These are phyloP conservation scores for Tachina lurida DNA, from an alignment of 2,888 invertebrate species.

Conservation along the genomic window DNA sequence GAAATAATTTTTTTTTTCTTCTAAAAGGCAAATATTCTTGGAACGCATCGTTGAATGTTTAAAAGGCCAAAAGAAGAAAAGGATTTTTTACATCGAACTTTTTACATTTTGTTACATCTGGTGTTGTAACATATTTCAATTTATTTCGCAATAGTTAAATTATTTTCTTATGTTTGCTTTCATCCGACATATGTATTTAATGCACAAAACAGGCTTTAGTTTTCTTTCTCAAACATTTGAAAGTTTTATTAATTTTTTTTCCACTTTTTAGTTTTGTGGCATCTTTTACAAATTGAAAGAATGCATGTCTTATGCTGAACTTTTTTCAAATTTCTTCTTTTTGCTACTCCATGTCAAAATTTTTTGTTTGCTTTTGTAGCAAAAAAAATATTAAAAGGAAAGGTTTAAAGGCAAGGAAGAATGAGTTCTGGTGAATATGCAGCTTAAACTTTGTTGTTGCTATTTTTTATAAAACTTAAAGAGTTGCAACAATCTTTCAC, in stretches of 20 bases:
- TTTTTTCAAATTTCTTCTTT: slow-evolving; percentile 38
- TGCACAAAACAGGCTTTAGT: slow-evolving; percentile 26
- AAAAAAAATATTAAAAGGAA: not conserved
- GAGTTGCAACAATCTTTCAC: slow-evolving; percentile 53
- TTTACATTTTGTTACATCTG: slow-evolving; percentile 28
- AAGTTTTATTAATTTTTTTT: slow-evolving; percentile 25
- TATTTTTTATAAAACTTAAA: slow-evolving; percentile 39
- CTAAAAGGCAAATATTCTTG: not conserved
- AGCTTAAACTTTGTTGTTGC: not conserved
- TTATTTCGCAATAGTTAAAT: slow-evolving; percentile 36
- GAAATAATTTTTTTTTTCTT: not conserved
- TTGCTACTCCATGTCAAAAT: not conserved
- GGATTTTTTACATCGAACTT: slow-evolving; percentile 1
- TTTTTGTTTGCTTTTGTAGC: not conserved
- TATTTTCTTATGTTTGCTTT: not conserved
- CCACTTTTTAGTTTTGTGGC: not conserved
- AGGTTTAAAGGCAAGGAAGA: not conserved
- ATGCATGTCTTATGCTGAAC: not conserved
- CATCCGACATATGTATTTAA: slow-evolving; percentile 26
- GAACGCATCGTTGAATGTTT: not conserved
- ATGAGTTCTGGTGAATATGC: slow-evolving; percentile 19
- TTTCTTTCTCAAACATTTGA: slow-evolving; percentile 29
- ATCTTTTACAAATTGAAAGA: slow-evolving; percentile 26
- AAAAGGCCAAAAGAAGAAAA: not conserved
- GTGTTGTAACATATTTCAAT: slow-evolving; percentile 44